A percentile compares a stretch with the other conserved stretches of the same genome.
phyloP scores from a whole-genome alignment of 2,888 invertebrate genomes.

The Willowsia nigromaculata region DNA sequence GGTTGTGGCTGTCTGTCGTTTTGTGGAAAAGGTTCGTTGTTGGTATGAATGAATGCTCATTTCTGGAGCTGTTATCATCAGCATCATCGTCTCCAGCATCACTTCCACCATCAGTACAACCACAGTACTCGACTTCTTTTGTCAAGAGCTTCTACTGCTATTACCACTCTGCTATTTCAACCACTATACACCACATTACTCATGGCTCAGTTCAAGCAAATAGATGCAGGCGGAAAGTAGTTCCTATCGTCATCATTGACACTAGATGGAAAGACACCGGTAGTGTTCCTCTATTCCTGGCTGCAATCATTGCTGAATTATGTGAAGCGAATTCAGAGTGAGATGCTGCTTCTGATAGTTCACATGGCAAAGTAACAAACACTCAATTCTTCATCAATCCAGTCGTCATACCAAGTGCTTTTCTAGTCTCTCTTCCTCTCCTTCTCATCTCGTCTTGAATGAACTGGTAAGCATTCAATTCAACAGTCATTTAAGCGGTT shows the following conservation, averaged over 20 bases:
- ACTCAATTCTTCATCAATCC: constrained; percentile 64
- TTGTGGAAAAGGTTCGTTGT: not conserved
- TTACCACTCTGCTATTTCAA: not conserved
- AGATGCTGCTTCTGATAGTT: not conserved
- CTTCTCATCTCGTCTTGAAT: constrained; percentile 51
- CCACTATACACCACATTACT: constrained; percentile 44
- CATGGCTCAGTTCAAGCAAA: constrained; percentile 56
- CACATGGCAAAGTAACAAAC: constrained; percentile 42
- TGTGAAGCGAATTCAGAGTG: not conserved
- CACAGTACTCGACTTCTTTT: constrained; percentile 48
- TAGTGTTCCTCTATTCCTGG: not conserved
- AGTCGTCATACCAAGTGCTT: constrained; percentile 36
- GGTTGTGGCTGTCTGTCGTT: constrained; percentile 27
- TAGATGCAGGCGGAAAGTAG: constrained; percentile 56
- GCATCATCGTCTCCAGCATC: not conserved
- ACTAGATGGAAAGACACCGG: constrained; percentile 40
- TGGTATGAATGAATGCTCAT: constrained; percentile 46
- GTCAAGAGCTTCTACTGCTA: not conserved
- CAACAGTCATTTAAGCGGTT: constrained; percentile 65
- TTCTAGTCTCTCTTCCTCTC: constrained; percentile 28
- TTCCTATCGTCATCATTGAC: constrained; percentile 47
- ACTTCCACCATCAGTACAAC: not conserved
- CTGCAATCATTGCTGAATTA: constrained; percentile 16
- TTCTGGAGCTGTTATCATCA: constrained; percentile 39
- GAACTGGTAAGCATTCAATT: constrained; percentile 57